Evolutionary conservation across 2,113 vertebrate genomes (phyloP).

Genomic region (Mormyrus lacerda): DNA sequence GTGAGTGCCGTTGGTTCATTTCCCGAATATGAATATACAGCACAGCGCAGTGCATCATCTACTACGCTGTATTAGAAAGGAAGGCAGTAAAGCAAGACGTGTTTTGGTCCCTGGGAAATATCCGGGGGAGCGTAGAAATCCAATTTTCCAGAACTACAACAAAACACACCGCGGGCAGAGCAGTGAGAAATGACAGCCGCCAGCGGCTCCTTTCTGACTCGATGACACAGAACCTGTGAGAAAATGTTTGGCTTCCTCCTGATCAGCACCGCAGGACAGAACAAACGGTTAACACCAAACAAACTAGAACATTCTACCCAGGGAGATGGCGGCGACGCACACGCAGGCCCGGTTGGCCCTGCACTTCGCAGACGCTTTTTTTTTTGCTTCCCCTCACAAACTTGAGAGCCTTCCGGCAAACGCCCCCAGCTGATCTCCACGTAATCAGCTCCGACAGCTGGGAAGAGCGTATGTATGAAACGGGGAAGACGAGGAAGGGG

Average conservation of each 20-base stretch:
- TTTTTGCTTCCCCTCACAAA: neutral
- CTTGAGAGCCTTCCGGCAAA: neutral
- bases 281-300: neutral
- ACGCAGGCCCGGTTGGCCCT: neutral
- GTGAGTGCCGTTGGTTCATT: neutral
- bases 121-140: neutral
- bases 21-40: neutral
- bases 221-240: neutral
- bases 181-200: neutral
- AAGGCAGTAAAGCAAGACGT: neutral
- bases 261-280: neutral
- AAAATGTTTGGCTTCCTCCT: neutral
- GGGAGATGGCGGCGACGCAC: neutral
- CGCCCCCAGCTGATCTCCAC: neutral
- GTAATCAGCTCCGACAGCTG: neutral
- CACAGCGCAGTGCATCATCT: neutral
- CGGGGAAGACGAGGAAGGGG: neutral
- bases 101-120: neutral
- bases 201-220: neutral
- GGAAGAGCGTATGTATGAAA: neutral
- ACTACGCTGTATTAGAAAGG: neutral
- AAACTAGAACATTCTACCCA: neutral
- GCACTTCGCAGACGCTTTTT: neutral
- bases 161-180: neutral
- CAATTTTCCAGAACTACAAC: conserved; percentile 1